phyloP scores from a whole-genome alignment of 2,888 invertebrate species.

The Rhorus exstirpatorius region DNA sequence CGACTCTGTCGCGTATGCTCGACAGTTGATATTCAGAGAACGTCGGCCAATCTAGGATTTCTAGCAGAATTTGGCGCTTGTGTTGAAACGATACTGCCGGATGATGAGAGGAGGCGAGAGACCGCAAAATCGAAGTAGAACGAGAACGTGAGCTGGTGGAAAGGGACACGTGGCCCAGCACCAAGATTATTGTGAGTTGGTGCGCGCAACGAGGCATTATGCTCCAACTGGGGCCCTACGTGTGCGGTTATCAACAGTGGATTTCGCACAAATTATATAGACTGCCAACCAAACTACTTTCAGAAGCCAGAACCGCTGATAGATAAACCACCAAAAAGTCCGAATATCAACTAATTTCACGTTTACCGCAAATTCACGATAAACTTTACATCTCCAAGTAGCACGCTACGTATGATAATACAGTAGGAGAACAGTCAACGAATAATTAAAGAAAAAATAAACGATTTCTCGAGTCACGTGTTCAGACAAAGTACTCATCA shows the following conservation, averaged over 20 bases:
- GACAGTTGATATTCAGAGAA: conserved; percentile 76
- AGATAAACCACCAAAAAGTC: too few relatives aligned
- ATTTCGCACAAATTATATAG: conserved; percentile 78
- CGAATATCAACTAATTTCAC: too few relatives aligned
- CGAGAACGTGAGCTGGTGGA: conserved; percentile 65
- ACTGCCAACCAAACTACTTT: conserved; percentile 75
- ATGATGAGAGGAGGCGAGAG: background rate
- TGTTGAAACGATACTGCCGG: conserved; percentile 34
- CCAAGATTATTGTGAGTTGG: conserved; percentile 57
- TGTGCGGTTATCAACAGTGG: conserved; percentile 80
- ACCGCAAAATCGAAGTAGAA: conserved; percentile 7
- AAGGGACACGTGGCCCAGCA: conserved; percentile 75
- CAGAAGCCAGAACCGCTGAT: background rate
- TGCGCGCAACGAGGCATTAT: conserved; percentile 74
- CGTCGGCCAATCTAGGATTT: conserved; percentile 75
- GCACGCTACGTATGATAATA: too few relatives aligned
- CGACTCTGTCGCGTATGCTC: conserved; percentile 34
- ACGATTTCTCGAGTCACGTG: too few relatives aligned
- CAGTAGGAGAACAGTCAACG: too few relatives aligned
- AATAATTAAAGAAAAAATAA: too few relatives aligned
- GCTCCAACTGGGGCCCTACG: conserved; percentile 74
- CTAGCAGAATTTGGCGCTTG: conserved; percentile 38
- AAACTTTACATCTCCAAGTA: too few relatives aligned
- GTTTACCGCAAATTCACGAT: too few relatives aligned
- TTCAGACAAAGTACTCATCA: too few relatives aligned